phyloP scores from a whole-genome alignment of 2,113 vertebrate genomes.

The Otocyon megalotis region DNA sequence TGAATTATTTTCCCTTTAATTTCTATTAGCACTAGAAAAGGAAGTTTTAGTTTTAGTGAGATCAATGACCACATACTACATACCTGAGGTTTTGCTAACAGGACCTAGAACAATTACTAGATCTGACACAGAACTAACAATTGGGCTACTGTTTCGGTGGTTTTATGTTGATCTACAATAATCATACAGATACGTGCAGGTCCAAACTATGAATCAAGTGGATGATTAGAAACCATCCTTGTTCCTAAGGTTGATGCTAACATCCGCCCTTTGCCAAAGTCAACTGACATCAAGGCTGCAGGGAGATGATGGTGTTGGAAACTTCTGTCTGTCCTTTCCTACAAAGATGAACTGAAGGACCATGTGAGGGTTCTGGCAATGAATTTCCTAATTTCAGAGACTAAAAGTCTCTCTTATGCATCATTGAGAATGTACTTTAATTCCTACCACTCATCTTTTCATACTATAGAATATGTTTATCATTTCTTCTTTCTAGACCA shows the following conservation, averaged over 20 bases:
- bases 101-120: background rate
- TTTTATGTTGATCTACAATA: background rate
- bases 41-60: background rate
- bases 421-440: background rate
- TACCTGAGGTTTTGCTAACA: background rate
- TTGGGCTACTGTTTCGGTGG: background rate
- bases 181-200: background rate
- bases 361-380: background rate
- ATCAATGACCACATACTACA: rapidly evolving
- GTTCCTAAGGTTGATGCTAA: background rate
- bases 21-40: background rate
- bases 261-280: background rate
- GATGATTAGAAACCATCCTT: no score
- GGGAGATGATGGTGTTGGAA: background rate
- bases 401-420: no score
- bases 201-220: no score
- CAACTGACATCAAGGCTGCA: background rate
- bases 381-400: background rate
- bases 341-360: background rate
- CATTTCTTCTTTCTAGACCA: background rate
- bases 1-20: background rate
- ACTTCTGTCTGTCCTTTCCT: no score
- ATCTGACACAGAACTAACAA: background rate
- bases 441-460: background rate
- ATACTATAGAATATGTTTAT: background rate